Evolutionary conservation across 2,797 vertebrate species (phyloP).

Genomic region (Phoeniculus purpureus): DNA sequence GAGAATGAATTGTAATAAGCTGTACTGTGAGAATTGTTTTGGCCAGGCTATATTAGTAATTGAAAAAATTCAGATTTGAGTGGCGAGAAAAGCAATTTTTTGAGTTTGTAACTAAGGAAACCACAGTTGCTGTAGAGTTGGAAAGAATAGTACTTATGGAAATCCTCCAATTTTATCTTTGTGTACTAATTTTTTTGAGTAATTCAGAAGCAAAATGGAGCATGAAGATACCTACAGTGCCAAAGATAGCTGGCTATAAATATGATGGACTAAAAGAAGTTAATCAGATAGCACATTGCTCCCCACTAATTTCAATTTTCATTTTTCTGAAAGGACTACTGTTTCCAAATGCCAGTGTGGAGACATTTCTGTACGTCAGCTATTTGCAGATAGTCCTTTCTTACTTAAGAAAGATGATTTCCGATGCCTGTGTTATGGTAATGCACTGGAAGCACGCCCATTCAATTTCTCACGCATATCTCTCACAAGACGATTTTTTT

Average conservation of each 20-base stretch:
- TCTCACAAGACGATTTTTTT: conserved; percentile 51
- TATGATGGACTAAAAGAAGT: background rate
- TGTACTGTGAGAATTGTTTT: background rate
- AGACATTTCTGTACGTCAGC: background rate
- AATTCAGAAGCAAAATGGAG: background rate
- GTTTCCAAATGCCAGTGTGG: background rate
- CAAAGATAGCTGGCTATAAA: background rate
- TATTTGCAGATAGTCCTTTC: background rate
- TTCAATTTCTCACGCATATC: conserved; percentile 44
- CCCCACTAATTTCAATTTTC: background rate
- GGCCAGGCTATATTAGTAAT: background rate
- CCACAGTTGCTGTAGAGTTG: background rate
- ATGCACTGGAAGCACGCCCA: conserved; percentile 21
- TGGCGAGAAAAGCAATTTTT: background rate
- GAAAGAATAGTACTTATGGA: background rate
- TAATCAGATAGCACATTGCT: background rate
- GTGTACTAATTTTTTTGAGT: background rate
- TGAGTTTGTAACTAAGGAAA: background rate
- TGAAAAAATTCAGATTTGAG: background rate
- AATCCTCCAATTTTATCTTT: background rate
- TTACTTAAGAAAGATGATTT: conserved; percentile 26
- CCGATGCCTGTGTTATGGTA: conserved; percentile 2
- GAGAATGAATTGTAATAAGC: background rate
- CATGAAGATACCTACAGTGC: background rate
- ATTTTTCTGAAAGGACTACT: conserved; percentile 1